A percentile compares a stretch with the other conserved stretches of the same genome.
Conservation (phyloP, 1,140 invertebrate genomes). For the Drosophila ironensis region DNA sequence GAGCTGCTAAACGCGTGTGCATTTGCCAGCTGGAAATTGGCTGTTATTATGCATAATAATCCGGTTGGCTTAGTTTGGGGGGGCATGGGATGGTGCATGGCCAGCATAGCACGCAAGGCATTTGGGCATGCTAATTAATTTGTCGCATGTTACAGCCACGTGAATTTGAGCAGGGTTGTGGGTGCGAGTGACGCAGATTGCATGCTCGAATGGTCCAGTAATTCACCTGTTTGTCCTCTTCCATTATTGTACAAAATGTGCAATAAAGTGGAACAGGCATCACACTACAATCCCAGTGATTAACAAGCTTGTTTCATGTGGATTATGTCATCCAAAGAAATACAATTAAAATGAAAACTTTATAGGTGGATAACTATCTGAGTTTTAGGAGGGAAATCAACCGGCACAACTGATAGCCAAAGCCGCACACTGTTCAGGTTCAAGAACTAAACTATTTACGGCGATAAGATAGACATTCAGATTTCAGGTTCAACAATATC, state of each 20-base stretch:
- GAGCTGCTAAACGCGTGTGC: constrained; percentile 21
- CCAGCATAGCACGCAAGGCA: constrained; percentile 40
- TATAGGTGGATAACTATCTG: constrained; percentile 3
- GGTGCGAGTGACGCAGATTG: constrained; percentile 28
- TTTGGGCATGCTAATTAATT: constrained; percentile 56
- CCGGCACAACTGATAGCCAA: neutral
- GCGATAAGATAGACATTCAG: constrained; percentile 42
- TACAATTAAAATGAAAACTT: neutral
- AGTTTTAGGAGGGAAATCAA: constrained; percentile 12
- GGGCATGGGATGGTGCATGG: neutral
- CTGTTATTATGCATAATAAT: constrained; percentile 33
- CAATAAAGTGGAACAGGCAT: constrained; percentile 58
- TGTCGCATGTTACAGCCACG: constrained; percentile 69
- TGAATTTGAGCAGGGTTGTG: constrained; percentile 23
- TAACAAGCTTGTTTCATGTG: neutral
- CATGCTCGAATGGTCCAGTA: constrained; percentile 44
- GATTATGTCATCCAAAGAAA: constrained; percentile 9
- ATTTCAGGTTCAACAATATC: constrained; percentile 6
- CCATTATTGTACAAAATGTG: constrained; percentile 37
- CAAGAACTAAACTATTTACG: constrained; percentile 25
- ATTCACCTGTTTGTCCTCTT: constrained; percentile 33
- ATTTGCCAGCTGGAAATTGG: constrained; percentile 43
- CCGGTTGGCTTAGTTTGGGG: neutral
- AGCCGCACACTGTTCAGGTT: constrained; percentile 29
- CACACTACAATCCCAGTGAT: constrained; percentile 4